A percentile compares a stretch with the other conserved stretches of the same genome.
phyloP scores from a whole-genome alignment of 2,888 invertebrate genomes.

The Orthosia gracilis region DNA sequence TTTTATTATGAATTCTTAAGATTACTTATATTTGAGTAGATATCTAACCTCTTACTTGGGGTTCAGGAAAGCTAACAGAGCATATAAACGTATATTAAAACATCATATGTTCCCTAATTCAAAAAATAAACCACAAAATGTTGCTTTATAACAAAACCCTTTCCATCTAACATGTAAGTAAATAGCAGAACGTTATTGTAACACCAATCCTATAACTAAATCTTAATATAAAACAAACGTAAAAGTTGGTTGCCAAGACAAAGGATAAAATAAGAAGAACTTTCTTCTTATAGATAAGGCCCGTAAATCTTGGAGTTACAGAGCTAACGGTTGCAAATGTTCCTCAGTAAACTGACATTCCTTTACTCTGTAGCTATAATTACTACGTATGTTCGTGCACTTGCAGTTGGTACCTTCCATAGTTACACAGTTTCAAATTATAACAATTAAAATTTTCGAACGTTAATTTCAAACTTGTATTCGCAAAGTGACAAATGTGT shows the following conservation, averaged over 20 bases:
- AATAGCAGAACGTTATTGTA: conserved; percentile 24
- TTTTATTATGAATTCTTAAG: neutral
- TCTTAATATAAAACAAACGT: conserved; percentile 40
- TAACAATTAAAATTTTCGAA: conserved; percentile 1
- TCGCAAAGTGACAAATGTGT: conserved; percentile 9
- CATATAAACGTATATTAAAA: too few relatives aligned
- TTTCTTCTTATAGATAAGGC: conserved; percentile 48
- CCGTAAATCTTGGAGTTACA: conserved; percentile 33
- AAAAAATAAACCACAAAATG: conserved; percentile 7
- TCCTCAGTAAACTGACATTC: conserved; percentile 18
- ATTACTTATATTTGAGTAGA: neutral
- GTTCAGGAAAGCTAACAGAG: neutral
- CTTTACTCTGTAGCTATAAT: conserved; percentile 17
- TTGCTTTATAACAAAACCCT: neutral
- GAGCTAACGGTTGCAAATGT: conserved; percentile 29
- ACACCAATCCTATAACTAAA: conserved; percentile 15
- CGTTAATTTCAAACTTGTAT: conserved; percentile 6
- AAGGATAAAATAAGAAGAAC: conserved; percentile 40
- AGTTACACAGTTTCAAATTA: neutral
- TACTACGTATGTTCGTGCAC: conserved; percentile 9
- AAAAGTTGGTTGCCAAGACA: conserved; percentile 35
- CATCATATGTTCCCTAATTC: neutral
- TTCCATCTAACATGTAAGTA: conserved; percentile 17
- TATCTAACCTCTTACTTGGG: neutral
- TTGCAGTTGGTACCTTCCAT: conserved; percentile 2